Evolutionary conservation across 2,888 invertebrate genomes (phyloP).

Genomic region (Thecocarcelia acutangulata): DNA sequence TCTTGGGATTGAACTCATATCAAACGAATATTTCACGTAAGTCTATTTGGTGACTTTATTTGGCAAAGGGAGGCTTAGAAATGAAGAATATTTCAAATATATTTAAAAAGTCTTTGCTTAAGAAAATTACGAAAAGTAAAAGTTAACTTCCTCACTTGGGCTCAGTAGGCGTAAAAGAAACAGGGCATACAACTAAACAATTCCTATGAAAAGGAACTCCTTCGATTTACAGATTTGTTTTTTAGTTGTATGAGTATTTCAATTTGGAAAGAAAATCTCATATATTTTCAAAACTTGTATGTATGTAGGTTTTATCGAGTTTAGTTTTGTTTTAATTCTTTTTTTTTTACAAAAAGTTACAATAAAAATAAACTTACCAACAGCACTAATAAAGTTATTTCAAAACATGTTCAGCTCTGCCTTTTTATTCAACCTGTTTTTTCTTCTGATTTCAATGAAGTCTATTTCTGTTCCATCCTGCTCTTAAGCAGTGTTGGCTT

Average conservation of each 20-base stretch:
- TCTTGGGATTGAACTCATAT: slow-evolving; percentile 38
- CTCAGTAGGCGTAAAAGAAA: too few relatives aligned
- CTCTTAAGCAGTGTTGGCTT: slow-evolving; percentile 5
- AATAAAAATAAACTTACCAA: slow-evolving; percentile 58
- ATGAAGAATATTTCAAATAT: too few relatives aligned
- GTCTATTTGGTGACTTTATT: not conserved
- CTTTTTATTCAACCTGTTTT: slow-evolving; percentile 7
- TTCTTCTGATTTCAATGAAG: not conserved
- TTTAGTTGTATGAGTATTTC: too few relatives aligned
- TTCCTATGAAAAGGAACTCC: too few relatives aligned
- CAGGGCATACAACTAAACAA: too few relatives aligned
- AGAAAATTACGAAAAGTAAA: too few relatives aligned
- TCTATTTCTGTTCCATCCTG: not conserved
- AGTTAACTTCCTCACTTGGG: too few relatives aligned
- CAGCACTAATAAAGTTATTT: slow-evolving; percentile 41
- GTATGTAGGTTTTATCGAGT: slow-evolving; percentile 10
- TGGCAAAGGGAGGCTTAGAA: too few relatives aligned
- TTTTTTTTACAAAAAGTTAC: slow-evolving; percentile 17
- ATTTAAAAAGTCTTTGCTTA: too few relatives aligned
- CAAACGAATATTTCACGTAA: slow-evolving; percentile 18
- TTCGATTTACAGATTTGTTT: too few relatives aligned
- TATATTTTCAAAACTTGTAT: slow-evolving; percentile 3
- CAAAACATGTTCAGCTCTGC: slow-evolving; percentile 28
- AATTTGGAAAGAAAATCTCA: too few relatives aligned
- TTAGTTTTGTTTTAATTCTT: slow-evolving; percentile 2